Evolutionary conservation across 1,140 invertebrate species (phyloP).

Genomic region (Drosophila pectinifera): DNA sequence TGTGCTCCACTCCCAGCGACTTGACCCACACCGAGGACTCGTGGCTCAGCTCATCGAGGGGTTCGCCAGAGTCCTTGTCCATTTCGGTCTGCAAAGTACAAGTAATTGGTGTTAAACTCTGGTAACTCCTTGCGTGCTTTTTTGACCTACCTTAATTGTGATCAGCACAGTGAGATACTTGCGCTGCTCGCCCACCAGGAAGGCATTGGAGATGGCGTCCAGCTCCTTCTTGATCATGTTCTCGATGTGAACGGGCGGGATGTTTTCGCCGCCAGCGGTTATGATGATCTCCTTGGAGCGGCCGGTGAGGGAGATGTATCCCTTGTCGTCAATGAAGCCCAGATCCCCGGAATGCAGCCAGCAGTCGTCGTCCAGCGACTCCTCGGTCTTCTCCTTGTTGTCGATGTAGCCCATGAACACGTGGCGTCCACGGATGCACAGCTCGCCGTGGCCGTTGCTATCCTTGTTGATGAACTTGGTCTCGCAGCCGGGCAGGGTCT

Average conservation of each 20-base stretch:
- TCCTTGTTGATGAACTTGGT: constrained; percentile 90
- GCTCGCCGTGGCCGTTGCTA: constrained; percentile 92
- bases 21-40: constrained; percentile 90
- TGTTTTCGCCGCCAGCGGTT: constrained; percentile 97
- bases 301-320: constrained; percentile 93
- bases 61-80: constrained; percentile 89
- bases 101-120: not conserved
- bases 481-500: constrained; percentile 87
- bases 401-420: constrained; percentile 96
- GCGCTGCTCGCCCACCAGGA: constrained; percentile 94
- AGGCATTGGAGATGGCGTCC: constrained; percentile 92
- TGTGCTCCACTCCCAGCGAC: constrained; percentile 89
- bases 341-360: constrained; percentile 95
- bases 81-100: constrained; percentile 68
- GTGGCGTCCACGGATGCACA: constrained; percentile 92
- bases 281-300: constrained; percentile 95
- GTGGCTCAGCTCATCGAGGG: constrained; percentile 89
- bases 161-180: constrained; percentile 95
- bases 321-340: constrained; percentile 90
- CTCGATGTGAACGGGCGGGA: constrained; percentile 95
- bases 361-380: constrained; percentile 88
- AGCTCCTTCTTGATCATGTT: constrained; percentile 91
- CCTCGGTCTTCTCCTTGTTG: constrained; percentile 91
- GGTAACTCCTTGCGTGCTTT: too few relatives aligned
- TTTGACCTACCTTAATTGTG: constrained; percentile 90